These are phyloP conservation scores for Ophiothrix spiculata DNA, from an alignment of 35 echinoderm and acorn worm species.

Conservation along the genomic window DNA sequence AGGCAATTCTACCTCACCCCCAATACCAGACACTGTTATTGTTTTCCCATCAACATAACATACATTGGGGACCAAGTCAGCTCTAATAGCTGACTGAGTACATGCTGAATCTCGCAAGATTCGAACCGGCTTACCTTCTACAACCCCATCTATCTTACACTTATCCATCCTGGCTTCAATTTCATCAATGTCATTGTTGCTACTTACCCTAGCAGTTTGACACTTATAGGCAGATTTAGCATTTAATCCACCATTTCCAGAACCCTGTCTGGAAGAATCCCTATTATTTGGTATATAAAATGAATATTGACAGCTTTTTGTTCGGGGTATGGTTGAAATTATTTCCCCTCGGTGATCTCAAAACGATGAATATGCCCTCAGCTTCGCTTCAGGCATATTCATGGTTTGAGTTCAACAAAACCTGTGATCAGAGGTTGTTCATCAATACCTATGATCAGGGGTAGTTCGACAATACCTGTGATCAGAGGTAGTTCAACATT, in stretches of 20 bases:
- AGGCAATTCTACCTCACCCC: background rate
- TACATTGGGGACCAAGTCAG: background rate
- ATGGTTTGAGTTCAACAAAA: too few species aligned
- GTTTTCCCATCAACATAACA: background rate
- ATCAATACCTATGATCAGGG: too few species aligned
- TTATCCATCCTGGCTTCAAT: background rate
- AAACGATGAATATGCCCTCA: too few species aligned
- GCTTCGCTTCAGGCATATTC: too few species aligned
- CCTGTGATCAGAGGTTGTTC: too few species aligned
- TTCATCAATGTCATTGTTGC: background rate
- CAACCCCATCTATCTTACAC: background rate
- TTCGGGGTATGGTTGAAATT: too few species aligned
- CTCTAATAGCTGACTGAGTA: background rate
- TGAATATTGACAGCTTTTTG: too few species aligned
- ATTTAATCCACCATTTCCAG: background rate
- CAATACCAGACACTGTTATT: background rate
- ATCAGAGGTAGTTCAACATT: too few species aligned
- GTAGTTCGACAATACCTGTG: too few species aligned
- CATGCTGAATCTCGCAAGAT: slow-evolving; percentile 5
- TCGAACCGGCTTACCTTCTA: background rate
- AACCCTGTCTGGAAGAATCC: too few species aligned
- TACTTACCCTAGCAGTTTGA: background rate
- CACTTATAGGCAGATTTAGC: background rate
- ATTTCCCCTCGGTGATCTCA: too few species aligned
- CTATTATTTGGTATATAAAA: too few species aligned